A percentile compares a stretch with the other conserved stretches of the same genome.
These are phyloP conservation scores for Okamejei kenojei DNA, from an alignment of 2,797 vertebrate genomes.

Conservation along the genomic window DNA sequence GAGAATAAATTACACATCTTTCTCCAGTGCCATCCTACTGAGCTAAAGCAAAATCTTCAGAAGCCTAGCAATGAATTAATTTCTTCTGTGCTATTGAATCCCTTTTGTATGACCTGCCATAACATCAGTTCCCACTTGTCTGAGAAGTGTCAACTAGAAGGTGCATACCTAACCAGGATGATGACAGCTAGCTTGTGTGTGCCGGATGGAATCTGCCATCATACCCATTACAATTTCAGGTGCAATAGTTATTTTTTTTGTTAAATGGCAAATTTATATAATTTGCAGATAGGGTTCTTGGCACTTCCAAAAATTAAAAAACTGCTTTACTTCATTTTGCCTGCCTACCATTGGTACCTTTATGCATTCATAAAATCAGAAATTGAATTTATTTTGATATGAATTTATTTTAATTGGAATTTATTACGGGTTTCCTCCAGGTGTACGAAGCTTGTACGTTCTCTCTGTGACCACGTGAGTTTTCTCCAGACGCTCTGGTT, in stretches of 20 bases:
- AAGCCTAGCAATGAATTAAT: conserved; percentile 1
- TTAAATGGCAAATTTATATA: background rate
- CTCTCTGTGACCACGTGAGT: no score
- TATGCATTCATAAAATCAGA: background rate
- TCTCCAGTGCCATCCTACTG: background rate
- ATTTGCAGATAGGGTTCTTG: background rate
- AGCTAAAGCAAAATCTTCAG: background rate
- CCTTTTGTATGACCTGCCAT: conserved; percentile 31
- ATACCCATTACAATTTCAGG: background rate
- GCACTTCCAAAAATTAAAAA: background rate
- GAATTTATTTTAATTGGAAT: background rate
- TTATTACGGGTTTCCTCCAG: no score
- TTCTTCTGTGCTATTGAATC: conserved; percentile 14
- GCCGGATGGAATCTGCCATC: conserved; percentile 22
- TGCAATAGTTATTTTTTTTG: background rate
- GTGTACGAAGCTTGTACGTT: no score
- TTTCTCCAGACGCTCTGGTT: no score
- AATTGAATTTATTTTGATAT: background rate
- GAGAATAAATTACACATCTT: background rate
- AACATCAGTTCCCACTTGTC: conserved; percentile 17
- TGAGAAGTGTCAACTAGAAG: conserved; percentile 15
- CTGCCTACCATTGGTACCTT: background rate
- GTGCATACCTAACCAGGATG: conserved; percentile 26
- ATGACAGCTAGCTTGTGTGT: background rate
- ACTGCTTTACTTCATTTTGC: background rate